Base-by-base conservation (phyloP, 2,888 invertebrate genomes). In the Lasioglossum leucozonium region DNA sequence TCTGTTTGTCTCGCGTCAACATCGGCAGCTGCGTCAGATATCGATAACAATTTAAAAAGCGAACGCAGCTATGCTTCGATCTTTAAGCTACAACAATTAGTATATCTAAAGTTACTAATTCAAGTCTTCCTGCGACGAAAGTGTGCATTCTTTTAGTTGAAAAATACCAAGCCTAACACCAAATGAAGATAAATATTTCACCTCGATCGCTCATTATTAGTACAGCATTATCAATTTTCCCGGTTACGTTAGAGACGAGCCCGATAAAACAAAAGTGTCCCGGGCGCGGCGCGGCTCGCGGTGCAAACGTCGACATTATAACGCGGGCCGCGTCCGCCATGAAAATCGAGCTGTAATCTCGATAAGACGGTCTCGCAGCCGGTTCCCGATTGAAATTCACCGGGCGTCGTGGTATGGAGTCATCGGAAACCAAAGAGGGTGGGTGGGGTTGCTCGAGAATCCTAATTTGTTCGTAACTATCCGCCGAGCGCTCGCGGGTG, bases 381-480 rank as follows among this genome's bases (percentile, higher is more conserved):
- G 58, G 30, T 40, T 22, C 75, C 5, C 77, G 77, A 86, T 86
- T 76, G 78, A 81, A 79, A 86, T 80, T 86, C 86, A 74, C 76
- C 40, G 18, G 67, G 73, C 51, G 72, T 51, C 69, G 26, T 47
- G 55, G 51, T 65, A 67, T 47, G 86, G 81, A 86, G 78, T 86
- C 81, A 78, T 86, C 82, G 86, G 77, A 67, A 86, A 86, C 73
- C 79, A 58, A 84, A 84, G 73, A 74, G 69, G 26, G 37, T 37
- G 26, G 51, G 75, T 2, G 22, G 77, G 77, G 74, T 82, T 79
- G n/a, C 51, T 30, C 74, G 87, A 82, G 86, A 78, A 86, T 82
- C 87, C 86, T 87, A 86, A 87, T 87, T 87, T 86, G 86, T 82
- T 87, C 80, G 65, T 86, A 86, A 87, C 86, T 86, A 87, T 87